phyloP scores from a whole-genome alignment of 2,888 invertebrate genomes.

The Lycophotia porphyrea region DNA sequence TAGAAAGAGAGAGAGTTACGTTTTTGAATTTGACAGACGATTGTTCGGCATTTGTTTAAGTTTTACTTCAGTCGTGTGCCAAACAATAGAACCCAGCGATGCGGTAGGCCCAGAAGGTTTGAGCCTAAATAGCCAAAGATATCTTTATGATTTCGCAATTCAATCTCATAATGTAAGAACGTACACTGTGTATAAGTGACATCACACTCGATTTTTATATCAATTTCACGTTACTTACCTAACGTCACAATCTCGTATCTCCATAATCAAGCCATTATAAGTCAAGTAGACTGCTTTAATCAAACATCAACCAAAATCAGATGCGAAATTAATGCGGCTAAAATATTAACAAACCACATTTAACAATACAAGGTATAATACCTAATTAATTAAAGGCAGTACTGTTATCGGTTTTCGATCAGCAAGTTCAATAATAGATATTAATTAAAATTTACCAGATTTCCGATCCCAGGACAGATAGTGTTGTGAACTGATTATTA shows the following conservation, averaged over 20 bases:
- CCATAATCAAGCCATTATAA: not conserved
- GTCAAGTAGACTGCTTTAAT: not conserved
- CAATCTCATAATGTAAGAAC: no score
- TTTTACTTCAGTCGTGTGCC: no score
- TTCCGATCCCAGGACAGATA: not conserved
- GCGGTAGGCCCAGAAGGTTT: no score
- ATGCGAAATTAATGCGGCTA: not conserved
- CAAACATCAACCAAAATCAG: not conserved
- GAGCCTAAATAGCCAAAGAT: no score
- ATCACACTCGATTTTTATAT: no score
- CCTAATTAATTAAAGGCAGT: constrained; percentile 37
- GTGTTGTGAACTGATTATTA: not conserved
- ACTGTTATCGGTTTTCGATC: constrained; percentile 34
- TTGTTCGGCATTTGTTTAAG: no score
- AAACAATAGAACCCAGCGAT: no score
- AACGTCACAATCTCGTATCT: not conserved
- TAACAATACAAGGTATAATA: constrained; percentile 3
- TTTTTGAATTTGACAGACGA: no score
- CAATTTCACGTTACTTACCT: no score
- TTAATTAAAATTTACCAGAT: constrained; percentile 34
- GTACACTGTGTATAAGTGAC: no score
- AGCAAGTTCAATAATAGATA: constrained; percentile 22
- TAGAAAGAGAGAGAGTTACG: no score
- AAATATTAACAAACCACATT: constrained; percentile 26
- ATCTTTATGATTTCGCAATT: no score